A percentile compares a stretch with the other conserved stretches of the same genome.
These are phyloP conservation scores for Phoeniculus purpureus DNA, from an alignment of 2,797 vertebrate species.

Conservation along the genomic window DNA sequence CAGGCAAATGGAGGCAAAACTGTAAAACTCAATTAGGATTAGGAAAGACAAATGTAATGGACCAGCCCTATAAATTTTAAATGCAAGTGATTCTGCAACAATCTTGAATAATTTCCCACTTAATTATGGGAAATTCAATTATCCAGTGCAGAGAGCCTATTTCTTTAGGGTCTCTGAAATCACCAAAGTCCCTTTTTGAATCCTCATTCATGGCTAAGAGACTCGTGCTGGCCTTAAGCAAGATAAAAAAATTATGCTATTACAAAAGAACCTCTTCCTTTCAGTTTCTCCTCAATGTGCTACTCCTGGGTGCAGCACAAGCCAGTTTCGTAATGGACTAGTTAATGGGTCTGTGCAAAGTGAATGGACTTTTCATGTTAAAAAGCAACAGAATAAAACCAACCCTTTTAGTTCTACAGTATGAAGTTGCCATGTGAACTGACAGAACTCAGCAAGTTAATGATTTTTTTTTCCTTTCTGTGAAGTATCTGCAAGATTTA, in stretches of 20 bases:
- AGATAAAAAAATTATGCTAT: background rate
- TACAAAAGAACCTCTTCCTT: background rate
- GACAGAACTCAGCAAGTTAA: constrained; percentile 21
- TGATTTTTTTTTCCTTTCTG: background rate
- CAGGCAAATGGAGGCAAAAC: background rate
- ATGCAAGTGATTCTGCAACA: background rate
- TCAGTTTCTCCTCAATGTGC: constrained; percentile 2
- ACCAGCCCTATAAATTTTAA: background rate
- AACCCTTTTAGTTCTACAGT: background rate
- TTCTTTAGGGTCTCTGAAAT: background rate
- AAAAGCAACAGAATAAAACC: background rate
- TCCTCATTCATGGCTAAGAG: background rate
- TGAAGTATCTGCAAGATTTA: background rate
- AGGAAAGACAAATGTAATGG: background rate
- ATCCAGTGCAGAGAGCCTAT: background rate
- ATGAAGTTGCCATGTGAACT: background rate
- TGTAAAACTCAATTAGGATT: background rate
- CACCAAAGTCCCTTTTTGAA: background rate
- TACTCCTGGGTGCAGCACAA: constrained; percentile 1
- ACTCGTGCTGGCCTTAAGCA: background rate
- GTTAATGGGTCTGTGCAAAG: background rate
- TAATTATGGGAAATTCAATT: background rate
- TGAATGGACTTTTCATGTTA: background rate
- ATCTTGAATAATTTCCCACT: background rate
- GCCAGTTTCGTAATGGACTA: constrained; percentile 28